Evolutionary conservation across 2,888 invertebrate genomes (phyloP).

Genomic region (Plebejus argus): DNA sequence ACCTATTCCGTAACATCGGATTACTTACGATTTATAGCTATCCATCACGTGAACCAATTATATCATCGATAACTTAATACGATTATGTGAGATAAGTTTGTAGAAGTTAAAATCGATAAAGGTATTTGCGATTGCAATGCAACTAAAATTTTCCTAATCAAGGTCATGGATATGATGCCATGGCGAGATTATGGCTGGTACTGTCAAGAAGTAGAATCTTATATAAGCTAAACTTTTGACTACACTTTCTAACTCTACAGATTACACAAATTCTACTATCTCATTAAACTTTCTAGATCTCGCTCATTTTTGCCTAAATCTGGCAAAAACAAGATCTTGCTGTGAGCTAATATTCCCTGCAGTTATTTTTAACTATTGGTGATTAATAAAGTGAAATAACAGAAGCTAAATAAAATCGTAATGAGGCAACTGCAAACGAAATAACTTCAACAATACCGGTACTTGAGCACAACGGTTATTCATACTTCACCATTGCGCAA

Average conservation of each 20-base stretch:
- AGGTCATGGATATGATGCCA: too few species aligned
- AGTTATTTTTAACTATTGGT: not conserved
- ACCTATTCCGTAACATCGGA: constrained; percentile 61
- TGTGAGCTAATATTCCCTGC: not conserved
- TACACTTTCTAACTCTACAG: too few species aligned
- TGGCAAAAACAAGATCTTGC: not conserved
- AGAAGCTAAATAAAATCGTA: not conserved
- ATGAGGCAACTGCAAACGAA: not conserved
- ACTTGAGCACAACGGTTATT: constrained; percentile 24
- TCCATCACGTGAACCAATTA: constrained; percentile 37
- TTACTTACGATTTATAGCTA: constrained; percentile 46
- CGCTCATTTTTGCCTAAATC: not conserved
- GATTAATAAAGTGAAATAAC: not conserved
- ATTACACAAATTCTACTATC: not conserved
- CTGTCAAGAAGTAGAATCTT: too few species aligned
- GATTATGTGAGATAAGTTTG: not conserved
- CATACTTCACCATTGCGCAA: constrained; percentile 23
- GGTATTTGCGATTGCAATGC: not conserved
- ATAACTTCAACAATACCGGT: constrained; percentile 8
- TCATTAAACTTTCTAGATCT: not conserved
- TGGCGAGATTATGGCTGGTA: too few species aligned
- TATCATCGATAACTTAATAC: constrained; percentile 25
- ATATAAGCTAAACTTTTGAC: too few species aligned
- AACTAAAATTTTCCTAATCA: too few species aligned
- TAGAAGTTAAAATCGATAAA: not conserved